Base-by-base conservation (phyloP, 2,113 vertebrate species). In the Phalacrocorax brasilianus region DNA sequence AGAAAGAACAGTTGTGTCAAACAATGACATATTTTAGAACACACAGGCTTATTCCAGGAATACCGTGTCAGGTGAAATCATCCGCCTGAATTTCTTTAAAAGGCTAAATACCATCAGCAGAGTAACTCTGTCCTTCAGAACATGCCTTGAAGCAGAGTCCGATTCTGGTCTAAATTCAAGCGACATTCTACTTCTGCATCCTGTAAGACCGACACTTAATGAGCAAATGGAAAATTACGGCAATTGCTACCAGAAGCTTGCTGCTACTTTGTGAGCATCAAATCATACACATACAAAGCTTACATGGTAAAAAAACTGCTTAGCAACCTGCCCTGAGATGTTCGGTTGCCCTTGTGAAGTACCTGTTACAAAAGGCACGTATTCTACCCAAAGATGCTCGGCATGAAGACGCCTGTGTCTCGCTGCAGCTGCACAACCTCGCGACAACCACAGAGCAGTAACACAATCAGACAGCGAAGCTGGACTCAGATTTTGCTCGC, bases 331-430 rank as follows among this genome's bases (percentile, higher is more conserved):
- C 50, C 20, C 40, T 0, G 23, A n/a, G n/a, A 20, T 4, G 28
- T 11, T 1, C 0, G 16, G 35, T 4, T 1, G 1, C 30, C 27
- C 35, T 45, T 16, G 72, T 23, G 40, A 58, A 24, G 35, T 1
- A 11, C 27, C 45, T 24, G 24, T 5, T n/a, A 15, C 16, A 47
- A 27, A 58, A 12, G 24, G 5, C 58, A n/a, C 0, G 0, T 8
- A 2, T 9, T 33, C 8, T 12, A 11, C 40, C 56, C 21, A 10
- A 23, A 81, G 33, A 24, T 6, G 27, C 22, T 56, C 2, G 4
- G 9, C 4, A 32, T 19, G 30, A 47, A 14, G 26, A 30, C 18
- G 3, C 18, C 18, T 16, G 14, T 7, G 49, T 11, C 42, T 8
- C 6, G 18, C 30, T 0, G 1, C 16, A 10, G 67, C 44, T 8